Evolutionary conservation across 2,888 invertebrate genomes (phyloP).

Genomic region (Diarsia dahlii): DNA sequence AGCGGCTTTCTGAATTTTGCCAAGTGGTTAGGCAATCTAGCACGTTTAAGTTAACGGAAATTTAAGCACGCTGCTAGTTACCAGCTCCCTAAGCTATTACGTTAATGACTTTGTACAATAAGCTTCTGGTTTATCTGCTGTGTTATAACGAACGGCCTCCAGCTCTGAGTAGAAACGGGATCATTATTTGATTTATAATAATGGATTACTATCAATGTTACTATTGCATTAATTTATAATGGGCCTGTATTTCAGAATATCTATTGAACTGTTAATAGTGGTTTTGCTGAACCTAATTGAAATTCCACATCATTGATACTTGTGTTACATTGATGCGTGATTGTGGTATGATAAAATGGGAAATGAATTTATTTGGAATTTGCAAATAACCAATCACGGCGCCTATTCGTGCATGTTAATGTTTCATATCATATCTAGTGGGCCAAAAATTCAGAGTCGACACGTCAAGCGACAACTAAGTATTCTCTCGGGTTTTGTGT

Average conservation of each 20-base stretch:
- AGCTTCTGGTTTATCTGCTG: slow-evolving; percentile 6
- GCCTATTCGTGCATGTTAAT: slow-evolving; percentile 19
- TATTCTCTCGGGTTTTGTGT: background rate
- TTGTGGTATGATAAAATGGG: background rate
- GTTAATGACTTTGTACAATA: slow-evolving; percentile 45
- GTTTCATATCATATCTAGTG: slow-evolving; percentile 10
- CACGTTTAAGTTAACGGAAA: slow-evolving; percentile 55
- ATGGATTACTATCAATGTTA: no score
- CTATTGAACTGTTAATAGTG: slow-evolving; percentile 3
- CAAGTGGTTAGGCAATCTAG: slow-evolving; percentile 62
- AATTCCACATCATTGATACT: background rate
- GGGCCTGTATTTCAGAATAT: slow-evolving; percentile 2
- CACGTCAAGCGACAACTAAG: background rate
- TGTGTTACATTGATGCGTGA: background rate
- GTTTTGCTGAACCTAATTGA: slow-evolving; percentile 10
- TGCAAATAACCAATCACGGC: slow-evolving; percentile 17
- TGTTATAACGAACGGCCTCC: slow-evolving; percentile 6
- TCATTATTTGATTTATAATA: slow-evolving; percentile 10
- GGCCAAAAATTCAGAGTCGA: background rate
- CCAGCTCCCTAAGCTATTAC: slow-evolving; percentile 23
- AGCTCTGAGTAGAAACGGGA: background rate
- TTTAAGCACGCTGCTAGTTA: slow-evolving; percentile 30
- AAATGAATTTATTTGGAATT: slow-evolving; percentile 10
- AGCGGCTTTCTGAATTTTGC: slow-evolving; percentile 62
- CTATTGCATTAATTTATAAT: background rate